Evolutionary conservation across 2,888 invertebrate genomes (phyloP).

Genomic region (Torymus auratus): DNA sequence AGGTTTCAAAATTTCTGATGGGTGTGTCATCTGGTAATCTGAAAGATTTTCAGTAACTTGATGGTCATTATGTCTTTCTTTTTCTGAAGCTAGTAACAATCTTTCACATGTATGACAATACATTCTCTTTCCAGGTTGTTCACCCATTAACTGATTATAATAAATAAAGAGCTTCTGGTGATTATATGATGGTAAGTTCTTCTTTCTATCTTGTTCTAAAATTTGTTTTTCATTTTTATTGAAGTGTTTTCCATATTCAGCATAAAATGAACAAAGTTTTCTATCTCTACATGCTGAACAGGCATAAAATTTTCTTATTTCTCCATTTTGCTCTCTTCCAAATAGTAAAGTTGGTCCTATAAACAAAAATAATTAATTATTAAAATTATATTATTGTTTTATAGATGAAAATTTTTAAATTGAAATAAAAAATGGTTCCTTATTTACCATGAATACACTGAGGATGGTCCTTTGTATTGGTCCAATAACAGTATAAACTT

Average conservation of each 20-base stretch:
- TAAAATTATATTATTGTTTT: slow-evolving; percentile 14
- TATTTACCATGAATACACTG: slow-evolving; percentile 83
- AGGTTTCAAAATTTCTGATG: slow-evolving; percentile 84
- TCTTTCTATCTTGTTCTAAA: slow-evolving; percentile 78
- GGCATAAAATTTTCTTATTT: slow-evolving; percentile 83
- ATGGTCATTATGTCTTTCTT: slow-evolving; percentile 79
- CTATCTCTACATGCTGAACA: slow-evolving; percentile 91
- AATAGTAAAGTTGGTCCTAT: slow-evolving; percentile 84
- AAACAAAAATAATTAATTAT: slow-evolving; percentile 17
- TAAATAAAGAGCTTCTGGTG: slow-evolving; percentile 79
- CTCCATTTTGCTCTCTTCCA: slow-evolving; percentile 75
- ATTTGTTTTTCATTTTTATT: slow-evolving; percentile 73
- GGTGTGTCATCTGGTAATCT: slow-evolving; percentile 80
- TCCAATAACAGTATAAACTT: slow-evolving; percentile 71
- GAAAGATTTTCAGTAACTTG: slow-evolving; percentile 78
- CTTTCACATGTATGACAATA: slow-evolving; percentile 83
- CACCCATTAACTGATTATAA: slow-evolving; percentile 77
- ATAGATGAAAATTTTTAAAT: slow-evolving; percentile 20
- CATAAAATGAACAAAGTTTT: slow-evolving; percentile 86
- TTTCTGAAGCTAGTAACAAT: slow-evolving; percentile 76
- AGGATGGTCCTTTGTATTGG: slow-evolving; percentile 82
- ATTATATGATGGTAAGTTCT: slow-evolving; percentile 78
- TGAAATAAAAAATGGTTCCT: slow-evolving; percentile 24
- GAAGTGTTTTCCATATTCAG: slow-evolving; percentile 79
- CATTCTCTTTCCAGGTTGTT: slow-evolving; percentile 71